Conservation (phyloP, 2,888 invertebrate genomes). For the Cheilosia vulpina region DNA sequence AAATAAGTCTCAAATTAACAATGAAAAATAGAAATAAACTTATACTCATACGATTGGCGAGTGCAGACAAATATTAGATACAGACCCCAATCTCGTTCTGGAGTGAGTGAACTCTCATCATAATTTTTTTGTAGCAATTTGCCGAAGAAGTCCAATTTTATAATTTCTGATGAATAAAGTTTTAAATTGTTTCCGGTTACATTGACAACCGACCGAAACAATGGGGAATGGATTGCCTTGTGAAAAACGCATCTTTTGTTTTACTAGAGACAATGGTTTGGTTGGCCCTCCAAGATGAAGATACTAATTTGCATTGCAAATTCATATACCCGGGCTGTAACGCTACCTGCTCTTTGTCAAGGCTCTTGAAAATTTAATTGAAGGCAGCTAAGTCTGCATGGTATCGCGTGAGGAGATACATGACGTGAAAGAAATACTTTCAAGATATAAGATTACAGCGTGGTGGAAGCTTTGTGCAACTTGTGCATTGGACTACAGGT, state of each 20-base stretch:
- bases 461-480: neutral
- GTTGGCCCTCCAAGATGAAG: neutral
- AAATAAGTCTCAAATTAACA: neutral
- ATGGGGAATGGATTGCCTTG: slow-evolving; percentile 28
- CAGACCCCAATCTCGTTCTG: neutral
- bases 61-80: slow-evolving; percentile 6
- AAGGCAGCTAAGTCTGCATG: slow-evolving; percentile 23
- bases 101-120: slow-evolving; percentile 16
- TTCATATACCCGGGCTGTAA: slow-evolving; percentile 19
- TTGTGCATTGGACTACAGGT: neutral
- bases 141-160: slow-evolving; percentile 31
- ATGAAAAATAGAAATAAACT: too few species aligned
- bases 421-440: neutral
- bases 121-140: slow-evolving; percentile 18
- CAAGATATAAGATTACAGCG: neutral
- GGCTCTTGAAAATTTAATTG: slow-evolving; percentile 50
- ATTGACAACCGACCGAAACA: slow-evolving; percentile 13
- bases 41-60: too few species aligned
- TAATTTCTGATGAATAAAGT: slow-evolving; percentile 24
- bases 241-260: slow-evolving; percentile 36
- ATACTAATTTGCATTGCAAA: slow-evolving; percentile 65
- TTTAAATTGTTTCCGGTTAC: slow-evolving; percentile 60
- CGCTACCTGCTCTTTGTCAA: slow-evolving; percentile 32
- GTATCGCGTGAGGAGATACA: slow-evolving; percentile 26
- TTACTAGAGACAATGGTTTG: slow-evolving; percentile 26